phyloP scores from a whole-genome alignment of 2,797 vertebrate species.

The Cyprinodon diabolis region DNA sequence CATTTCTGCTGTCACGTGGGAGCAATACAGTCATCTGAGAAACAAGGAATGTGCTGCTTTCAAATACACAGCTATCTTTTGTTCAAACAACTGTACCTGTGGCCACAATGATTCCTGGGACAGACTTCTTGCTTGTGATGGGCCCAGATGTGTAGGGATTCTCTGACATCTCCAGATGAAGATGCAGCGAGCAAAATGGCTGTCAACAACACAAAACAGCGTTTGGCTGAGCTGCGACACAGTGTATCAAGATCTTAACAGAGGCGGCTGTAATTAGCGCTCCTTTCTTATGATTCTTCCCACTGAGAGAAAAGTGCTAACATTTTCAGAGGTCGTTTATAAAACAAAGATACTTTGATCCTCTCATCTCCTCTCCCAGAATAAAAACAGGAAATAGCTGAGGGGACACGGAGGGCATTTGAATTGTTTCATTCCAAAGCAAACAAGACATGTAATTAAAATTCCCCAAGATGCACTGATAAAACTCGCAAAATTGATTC shows the following conservation, averaged over 20 bases:
- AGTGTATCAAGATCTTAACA: slow-evolving; percentile 56
- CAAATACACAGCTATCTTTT: slow-evolving; percentile 3
- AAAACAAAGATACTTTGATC: slow-evolving; percentile 68
- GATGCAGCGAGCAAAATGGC: slow-evolving; percentile 95
- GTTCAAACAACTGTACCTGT: slow-evolving; percentile 82
- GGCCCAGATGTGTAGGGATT: slow-evolving; percentile 95
- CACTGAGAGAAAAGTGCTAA: slow-evolving; percentile 53
- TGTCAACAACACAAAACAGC: slow-evolving; percentile 70
- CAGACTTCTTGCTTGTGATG: slow-evolving; percentile 92
- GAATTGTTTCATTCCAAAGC: slow-evolving; percentile 72
- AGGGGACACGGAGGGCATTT: slow-evolving; percentile 74
- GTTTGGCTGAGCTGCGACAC: slow-evolving; percentile 41
- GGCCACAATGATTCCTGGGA: slow-evolving; percentile 92
- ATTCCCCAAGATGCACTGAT: slow-evolving; percentile 77
- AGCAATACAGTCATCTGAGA: slow-evolving; percentile 35
- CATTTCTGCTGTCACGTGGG: slow-evolving; percentile 14
- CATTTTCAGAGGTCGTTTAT: slow-evolving; percentile 64
- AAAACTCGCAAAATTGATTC: slow-evolving; percentile 79
- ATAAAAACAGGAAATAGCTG: slow-evolving; percentile 55
- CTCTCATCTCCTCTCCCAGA: slow-evolving; percentile 45
- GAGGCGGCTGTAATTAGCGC: slow-evolving; percentile 58
- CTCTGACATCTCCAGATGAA: slow-evolving; percentile 93
- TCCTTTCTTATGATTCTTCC: slow-evolving; percentile 56
- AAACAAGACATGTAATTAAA: slow-evolving; percentile 83
- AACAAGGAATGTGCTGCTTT: slow-evolving; percentile 13